Evolutionary conservation across 2,113 vertebrate species (phyloP).

Genomic region (Peucedramus taeniatus): DNA sequence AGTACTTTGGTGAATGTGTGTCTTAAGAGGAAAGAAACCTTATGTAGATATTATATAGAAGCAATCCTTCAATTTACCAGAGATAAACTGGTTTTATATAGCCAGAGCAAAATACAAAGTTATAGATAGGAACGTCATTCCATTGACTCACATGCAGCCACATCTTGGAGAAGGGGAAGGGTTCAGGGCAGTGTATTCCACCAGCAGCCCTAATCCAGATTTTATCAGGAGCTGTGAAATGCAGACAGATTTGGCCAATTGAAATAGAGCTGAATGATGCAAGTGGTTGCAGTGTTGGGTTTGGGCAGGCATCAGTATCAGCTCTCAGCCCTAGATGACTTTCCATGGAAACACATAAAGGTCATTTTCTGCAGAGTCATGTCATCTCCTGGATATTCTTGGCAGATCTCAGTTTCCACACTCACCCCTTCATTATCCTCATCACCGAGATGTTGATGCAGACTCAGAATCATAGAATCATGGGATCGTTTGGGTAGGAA

Average conservation of each 20-base stretch:
- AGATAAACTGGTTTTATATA: neutral
- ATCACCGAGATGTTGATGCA: neutral
- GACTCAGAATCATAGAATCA: neutral
- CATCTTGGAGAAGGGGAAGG: neutral
- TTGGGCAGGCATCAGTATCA: neutral
- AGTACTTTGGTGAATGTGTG: neutral
- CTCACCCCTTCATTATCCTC: neutral
- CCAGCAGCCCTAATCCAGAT: neutral
- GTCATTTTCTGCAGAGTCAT: neutral
- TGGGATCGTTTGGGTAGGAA: neutral
- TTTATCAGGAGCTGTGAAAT: neutral
- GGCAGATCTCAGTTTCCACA: neutral
- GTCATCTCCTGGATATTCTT: neutral
- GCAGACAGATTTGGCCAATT: neutral
- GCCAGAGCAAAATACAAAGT: neutral
- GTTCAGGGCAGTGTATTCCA: neutral
- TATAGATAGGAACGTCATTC: rapidly evolving
- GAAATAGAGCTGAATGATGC: neutral
- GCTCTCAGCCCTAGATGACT: neutral
- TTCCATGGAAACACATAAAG: neutral
- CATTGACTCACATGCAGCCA: neutral
- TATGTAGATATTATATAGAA: neutral
- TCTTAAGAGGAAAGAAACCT: conserved; percentile 8
- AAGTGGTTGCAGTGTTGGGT: neutral
- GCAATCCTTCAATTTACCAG: neutral